Conservation (phyloP, 2,113 vertebrate species). For the Pyrgilauda ruficollis region DNA sequence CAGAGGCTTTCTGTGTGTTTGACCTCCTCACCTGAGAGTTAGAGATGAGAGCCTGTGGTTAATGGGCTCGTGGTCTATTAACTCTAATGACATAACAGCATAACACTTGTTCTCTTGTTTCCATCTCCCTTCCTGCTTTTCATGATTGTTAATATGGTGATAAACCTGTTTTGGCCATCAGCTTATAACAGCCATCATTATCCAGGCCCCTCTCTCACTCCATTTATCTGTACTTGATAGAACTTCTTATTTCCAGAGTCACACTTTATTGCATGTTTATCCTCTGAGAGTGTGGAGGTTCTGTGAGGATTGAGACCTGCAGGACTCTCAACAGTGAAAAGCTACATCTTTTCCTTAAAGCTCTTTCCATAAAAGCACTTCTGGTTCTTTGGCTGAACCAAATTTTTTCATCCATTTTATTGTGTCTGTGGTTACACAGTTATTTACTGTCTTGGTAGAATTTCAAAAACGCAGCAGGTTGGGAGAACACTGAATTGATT, state of each 20-base stretch:
- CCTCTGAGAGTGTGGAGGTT: neutral
- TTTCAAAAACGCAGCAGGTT: neutral
- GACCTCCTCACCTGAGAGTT: slow-evolving; percentile 69
- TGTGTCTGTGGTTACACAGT: neutral
- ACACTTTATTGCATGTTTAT: slow-evolving; percentile 55
- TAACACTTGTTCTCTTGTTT: slow-evolving; percentile 68
- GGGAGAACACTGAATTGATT: neutral
- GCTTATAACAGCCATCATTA: slow-evolving; percentile 68
- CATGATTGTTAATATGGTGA: slow-evolving; percentile 63
- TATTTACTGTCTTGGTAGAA: neutral
- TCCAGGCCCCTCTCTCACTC: slow-evolving; percentile 32
- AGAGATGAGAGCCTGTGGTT: slow-evolving; percentile 43
- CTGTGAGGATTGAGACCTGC: neutral
- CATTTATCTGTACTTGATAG: slow-evolving; percentile 68
- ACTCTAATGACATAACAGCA: slow-evolving; percentile 80
- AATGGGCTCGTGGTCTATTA: slow-evolving; percentile 72
- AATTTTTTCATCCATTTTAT: neutral
- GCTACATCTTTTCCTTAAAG: neutral
- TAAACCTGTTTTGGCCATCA: slow-evolving; percentile 71
- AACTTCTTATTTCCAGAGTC: slow-evolving; percentile 63
- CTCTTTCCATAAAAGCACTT: neutral
- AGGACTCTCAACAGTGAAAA: neutral
- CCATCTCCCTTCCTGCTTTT: slow-evolving; percentile 71
- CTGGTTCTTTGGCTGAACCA: neutral
- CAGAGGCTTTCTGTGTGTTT: slow-evolving; percentile 58